These are phyloP conservation scores for Melanostigma gelatinosum DNA, from an alignment of 2,113 vertebrate genomes.

Conservation along the genomic window DNA sequence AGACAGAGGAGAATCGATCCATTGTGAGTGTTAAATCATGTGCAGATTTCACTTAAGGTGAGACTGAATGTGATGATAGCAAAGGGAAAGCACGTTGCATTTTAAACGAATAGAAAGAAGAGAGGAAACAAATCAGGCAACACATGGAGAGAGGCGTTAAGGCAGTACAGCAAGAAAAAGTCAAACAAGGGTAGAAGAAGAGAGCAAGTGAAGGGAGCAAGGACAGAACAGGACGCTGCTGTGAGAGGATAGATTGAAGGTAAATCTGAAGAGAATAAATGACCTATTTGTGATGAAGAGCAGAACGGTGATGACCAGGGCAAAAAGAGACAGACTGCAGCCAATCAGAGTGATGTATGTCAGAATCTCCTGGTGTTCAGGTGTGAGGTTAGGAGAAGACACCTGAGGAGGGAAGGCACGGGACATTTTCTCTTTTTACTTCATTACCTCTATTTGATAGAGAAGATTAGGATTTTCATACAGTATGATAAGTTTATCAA, in stretches of 20 bases:
- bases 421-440: not conserved
- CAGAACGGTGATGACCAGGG: conserved; percentile 46
- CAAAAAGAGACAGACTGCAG: conserved; percentile 56
- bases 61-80: not conserved
- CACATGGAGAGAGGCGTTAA: not conserved
- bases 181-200: not conserved
- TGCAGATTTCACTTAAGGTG: not conserved
- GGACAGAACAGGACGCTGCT: not conserved
- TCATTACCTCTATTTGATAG: not conserved
- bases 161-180: not conserved
- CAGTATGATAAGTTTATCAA: not conserved
- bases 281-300: conserved; percentile 59
- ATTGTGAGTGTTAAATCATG: too few species aligned
- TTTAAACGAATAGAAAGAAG: not conserved
- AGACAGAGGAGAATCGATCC: not conserved
- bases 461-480: not conserved
- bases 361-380: not conserved
- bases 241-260: not conserved
- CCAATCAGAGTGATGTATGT: conserved; percentile 49
- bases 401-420: conserved; percentile 37
- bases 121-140: not conserved
- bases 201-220: not conserved
- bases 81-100: not conserved
- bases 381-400: accelerated
- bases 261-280: not conserved